These are phyloP conservation scores for Sphinx pinastri DNA, from an alignment of 2,888 invertebrate species.

Conservation along the genomic window DNA sequence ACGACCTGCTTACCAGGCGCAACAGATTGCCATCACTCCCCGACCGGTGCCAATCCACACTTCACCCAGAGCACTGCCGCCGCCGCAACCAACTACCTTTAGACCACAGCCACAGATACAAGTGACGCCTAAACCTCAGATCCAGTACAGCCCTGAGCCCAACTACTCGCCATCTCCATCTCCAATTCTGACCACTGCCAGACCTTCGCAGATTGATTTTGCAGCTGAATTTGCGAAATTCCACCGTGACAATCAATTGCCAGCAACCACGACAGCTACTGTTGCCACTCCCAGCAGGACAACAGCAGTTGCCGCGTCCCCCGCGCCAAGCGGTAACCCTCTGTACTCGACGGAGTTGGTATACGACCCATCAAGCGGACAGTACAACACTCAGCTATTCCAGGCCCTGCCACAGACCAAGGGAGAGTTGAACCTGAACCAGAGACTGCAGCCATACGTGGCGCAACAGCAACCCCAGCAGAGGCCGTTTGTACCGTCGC, in stretches of 20 bases:
- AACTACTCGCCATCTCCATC: slow-evolving; percentile 71
- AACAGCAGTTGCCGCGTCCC: slow-evolving; percentile 55
- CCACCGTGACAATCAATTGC: slow-evolving; percentile 86
- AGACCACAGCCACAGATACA: slow-evolving; percentile 83
- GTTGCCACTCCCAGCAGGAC: slow-evolving; percentile 68
- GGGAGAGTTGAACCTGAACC: slow-evolving; percentile 88
- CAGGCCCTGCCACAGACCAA: slow-evolving; percentile 89
- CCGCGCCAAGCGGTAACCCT: slow-evolving; percentile 82
- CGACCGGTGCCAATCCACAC: slow-evolving; percentile 81
- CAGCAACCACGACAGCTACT: slow-evolving; percentile 76
- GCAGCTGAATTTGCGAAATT: slow-evolving; percentile 90
- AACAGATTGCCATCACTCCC: slow-evolving; percentile 84
- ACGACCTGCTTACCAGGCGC: slow-evolving; percentile 76
- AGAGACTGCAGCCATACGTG: slow-evolving; percentile 90
- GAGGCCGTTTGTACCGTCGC: slow-evolving; percentile 83
- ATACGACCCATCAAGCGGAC: slow-evolving; percentile 89
- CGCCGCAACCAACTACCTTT: slow-evolving; percentile 87
- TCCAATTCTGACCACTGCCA: slow-evolving; percentile 56
- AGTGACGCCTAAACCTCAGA: slow-evolving; percentile 82
- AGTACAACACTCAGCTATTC: slow-evolving; percentile 91
- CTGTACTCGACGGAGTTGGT: slow-evolving; percentile 91
- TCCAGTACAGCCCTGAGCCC: slow-evolving; percentile 74
- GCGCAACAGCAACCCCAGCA: slow-evolving; percentile 83
- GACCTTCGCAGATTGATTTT: slow-evolving; percentile 84
- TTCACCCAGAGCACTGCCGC: slow-evolving; percentile 80